Conservation (phyloP, 2,113 vertebrate species). For the Podarcis raffonei region DNA sequence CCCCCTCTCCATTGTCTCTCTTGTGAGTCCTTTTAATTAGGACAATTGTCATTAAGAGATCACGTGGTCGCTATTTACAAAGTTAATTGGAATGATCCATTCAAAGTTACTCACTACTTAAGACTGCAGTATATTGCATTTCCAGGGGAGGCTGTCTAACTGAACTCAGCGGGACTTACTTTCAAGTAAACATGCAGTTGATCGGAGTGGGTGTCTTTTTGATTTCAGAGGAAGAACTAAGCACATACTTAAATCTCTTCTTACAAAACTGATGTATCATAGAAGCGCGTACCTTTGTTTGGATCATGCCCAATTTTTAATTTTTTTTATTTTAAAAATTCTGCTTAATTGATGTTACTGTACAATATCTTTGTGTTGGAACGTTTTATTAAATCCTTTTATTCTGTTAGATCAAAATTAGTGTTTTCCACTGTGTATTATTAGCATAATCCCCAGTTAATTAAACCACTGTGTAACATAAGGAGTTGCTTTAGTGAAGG, state of each 20-base stretch:
- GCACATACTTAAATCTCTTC: neutral
- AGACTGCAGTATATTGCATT: neutral
- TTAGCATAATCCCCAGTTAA: conserved; percentile 52
- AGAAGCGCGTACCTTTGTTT: neutral
- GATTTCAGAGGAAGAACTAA: neutral
- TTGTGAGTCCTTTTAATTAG: conserved; percentile 19
- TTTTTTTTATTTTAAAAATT: conserved; percentile 14
- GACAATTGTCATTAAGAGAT: neutral
- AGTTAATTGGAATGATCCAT: neutral
- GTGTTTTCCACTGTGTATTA: conserved; percentile 36
- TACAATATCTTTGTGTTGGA: conserved; percentile 30
- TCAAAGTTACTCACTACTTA: neutral
- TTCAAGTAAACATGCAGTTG: neutral
- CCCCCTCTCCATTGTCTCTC: rapidly evolving
- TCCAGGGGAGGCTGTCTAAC: neutral
- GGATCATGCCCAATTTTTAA: conserved; percentile 1
- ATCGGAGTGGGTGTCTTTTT: neutral
- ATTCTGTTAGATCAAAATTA: conserved; percentile 40
- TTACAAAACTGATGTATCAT: neutral
- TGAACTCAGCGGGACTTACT: neutral
- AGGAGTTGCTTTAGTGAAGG: conserved; percentile 31
- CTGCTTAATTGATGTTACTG: conserved; percentile 25
- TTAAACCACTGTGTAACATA: conserved; percentile 49
- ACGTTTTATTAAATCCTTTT: conserved; percentile 39
- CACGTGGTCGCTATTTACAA: neutral